These are phyloP conservation scores for Apamea epomidion DNA, from an alignment of 2,888 invertebrate species.

Conservation along the genomic window DNA sequence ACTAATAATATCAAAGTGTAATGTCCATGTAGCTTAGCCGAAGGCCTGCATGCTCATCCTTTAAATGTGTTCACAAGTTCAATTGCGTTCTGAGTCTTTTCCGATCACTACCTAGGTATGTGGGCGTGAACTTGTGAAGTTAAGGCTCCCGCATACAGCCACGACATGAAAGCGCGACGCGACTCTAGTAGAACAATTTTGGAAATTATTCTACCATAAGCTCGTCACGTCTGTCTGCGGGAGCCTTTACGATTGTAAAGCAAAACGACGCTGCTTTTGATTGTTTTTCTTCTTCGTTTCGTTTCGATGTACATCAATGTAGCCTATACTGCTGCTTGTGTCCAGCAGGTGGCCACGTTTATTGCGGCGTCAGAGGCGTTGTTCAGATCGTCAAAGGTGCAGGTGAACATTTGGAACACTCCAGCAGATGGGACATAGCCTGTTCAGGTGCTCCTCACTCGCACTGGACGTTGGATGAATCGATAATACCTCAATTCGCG, in stretches of 20 bases:
- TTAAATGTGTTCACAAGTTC: neutral
- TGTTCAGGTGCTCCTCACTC: neutral
- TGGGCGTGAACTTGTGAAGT: neutral
- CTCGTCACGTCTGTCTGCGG: neutral
- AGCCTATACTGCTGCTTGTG: neutral
- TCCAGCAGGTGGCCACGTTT: neutral
- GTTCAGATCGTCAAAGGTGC: too few relatives aligned
- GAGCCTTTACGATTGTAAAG: conserved; percentile 12
- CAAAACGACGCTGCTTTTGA: neutral
- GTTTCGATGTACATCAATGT: neutral
- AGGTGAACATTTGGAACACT: neutral
- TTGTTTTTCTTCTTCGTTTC: neutral
- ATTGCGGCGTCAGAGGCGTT: too few relatives aligned
- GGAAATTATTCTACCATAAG: neutral
- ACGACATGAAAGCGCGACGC: neutral
- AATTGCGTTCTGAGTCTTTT: conserved; percentile 4
- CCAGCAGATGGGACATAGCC: neutral
- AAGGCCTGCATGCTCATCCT: conserved; percentile 9
- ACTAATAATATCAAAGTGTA: conserved; percentile 21
- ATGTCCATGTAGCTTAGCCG: conserved; percentile 19
- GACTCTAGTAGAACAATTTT: neutral
- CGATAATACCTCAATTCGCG: neutral
- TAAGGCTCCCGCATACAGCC: neutral
- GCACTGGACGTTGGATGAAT: neutral
- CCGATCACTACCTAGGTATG: neutral